Base-by-base conservation (phyloP, 2,113 vertebrate species). In the Paratilapia polleni region DNA sequence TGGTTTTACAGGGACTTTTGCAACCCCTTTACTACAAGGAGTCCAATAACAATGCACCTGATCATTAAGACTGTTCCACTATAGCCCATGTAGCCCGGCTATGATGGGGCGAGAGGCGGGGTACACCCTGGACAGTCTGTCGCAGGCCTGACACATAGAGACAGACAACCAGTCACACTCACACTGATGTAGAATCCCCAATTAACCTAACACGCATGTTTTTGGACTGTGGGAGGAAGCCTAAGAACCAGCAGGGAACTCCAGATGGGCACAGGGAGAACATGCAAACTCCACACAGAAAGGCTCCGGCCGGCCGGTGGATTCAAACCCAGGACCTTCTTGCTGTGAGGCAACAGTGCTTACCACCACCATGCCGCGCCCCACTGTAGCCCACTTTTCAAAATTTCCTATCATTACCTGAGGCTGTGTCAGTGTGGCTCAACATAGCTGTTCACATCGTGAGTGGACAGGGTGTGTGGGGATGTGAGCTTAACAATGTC, bases 321-420 rank as follows among this genome's bases (percentile, higher is more conserved):
- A 14, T 13, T 43, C 41, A 14, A 43, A 43, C 41, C 41, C n/a
- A n/a, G n/a, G n/a, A n/a, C n/a, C n/a, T n/a, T n/a, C n/a, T n/a
- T n/a, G n/a, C n/a, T n/a, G n/a, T n/a, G n/a, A n/a, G n/a, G n/a
- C n/a, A n/a, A n/a, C n/a, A n/a, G n/a, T n/a, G n/a, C n/a, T n/a
- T n/a, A n/a, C n/a, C n/a, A n/a, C n/a, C n/a, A n/a, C n/a, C n/a
- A n/a, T n/a, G n/a, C n/a, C n/a, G n/a, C n/a, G n/a, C n/a, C n/a
- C 34, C 57, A 24, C 8, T 5, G 63, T 41, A 63, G 60, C n/a
- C 17, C 12, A 43, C 57, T 49, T 8, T 8, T 82, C 20, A 15
- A 34, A 78, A 81, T 49, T 36, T 66, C 52, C 80, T 82, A 81
- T 87, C 77, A 79, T 77, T 82, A 60, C 59, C 81, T 36, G 57